Conservation (phyloP, 2,113 vertebrate genomes). For the Felis chaus region DNA sequence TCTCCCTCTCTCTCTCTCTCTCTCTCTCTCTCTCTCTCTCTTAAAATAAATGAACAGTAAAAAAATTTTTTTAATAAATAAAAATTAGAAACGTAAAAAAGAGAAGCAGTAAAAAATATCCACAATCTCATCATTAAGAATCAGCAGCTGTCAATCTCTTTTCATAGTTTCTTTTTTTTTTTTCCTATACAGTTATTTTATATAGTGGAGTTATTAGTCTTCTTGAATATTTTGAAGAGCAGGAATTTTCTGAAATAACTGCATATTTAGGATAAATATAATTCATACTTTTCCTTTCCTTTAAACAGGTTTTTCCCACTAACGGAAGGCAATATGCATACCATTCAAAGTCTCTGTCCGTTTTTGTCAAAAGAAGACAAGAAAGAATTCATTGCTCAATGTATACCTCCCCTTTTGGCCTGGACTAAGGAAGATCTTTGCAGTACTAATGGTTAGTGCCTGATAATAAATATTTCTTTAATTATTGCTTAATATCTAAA, state of each 20-base stretch:
- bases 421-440: constrained; percentile 87
- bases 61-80: not conserved
- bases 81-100: not conserved
- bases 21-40: too few relatives aligned
- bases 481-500: constrained; percentile 19
- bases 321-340: constrained; percentile 91
- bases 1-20: too few relatives aligned
- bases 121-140: not conserved
- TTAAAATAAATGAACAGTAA: too few relatives aligned
- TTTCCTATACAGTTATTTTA: not conserved
- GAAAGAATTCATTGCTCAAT: constrained; percentile 89
- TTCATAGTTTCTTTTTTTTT: not conserved
- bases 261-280: not conserved
- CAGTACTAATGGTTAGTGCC: constrained; percentile 82
- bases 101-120: not conserved
- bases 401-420: constrained; percentile 90
- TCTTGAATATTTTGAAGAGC: constrained; percentile 22
- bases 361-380: constrained; percentile 89
- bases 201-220: not conserved
- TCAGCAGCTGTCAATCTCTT: not conserved
- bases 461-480: constrained; percentile 44
- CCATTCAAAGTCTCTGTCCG: constrained; percentile 92
- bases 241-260: constrained; percentile 35
- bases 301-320: constrained; percentile 90
- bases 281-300: constrained; percentile 42